Evolutionary conservation across 2,888 invertebrate genomes (phyloP).

Genomic region (Cryptocheilus praepositus): DNA sequence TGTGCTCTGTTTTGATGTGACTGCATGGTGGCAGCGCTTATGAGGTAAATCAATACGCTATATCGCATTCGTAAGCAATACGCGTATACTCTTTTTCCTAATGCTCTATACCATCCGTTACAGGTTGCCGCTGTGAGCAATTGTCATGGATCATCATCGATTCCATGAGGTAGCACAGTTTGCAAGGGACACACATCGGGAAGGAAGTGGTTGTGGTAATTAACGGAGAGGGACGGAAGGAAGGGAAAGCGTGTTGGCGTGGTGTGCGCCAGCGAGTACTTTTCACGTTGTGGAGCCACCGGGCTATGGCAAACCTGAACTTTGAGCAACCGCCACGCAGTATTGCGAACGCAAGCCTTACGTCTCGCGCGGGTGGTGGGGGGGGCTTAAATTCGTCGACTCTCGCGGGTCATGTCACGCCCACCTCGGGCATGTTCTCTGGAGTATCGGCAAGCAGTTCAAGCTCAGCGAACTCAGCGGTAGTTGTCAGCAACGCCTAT

Average conservation of each 20-base stretch:
- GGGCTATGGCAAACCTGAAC: constrained; percentile 96
- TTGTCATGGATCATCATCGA: constrained; percentile 51
- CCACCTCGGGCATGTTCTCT: constrained; percentile 81
- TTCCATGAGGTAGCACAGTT: constrained; percentile 37
- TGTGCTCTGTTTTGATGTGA: constrained; percentile 37
- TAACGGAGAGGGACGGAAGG: constrained; percentile 18
- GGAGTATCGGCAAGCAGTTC: constrained; percentile 72
- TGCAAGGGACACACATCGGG: constrained; percentile 39
- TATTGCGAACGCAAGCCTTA: constrained; percentile 87
- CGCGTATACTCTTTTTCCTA: not conserved
- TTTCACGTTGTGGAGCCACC: constrained; percentile 66
- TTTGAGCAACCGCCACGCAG: constrained; percentile 92
- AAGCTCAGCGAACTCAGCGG: constrained; percentile 69
- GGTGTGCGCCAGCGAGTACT: constrained; percentile 61
- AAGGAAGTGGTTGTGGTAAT: constrained; percentile 50
- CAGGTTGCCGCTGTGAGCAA: constrained; percentile 38
- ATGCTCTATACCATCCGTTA: constrained; percentile 18
- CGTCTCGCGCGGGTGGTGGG: constrained; percentile 80
- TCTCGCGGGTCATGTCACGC: constrained; percentile 86
- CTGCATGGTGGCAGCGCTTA: constrained; percentile 18
- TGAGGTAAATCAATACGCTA: constrained; percentile 25
- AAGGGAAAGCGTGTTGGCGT: constrained; percentile 30
- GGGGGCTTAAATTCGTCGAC: constrained; percentile 79
- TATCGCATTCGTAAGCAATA: not conserved
- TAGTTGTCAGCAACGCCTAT: constrained; percentile 72